These are phyloP conservation scores for Hyposoter didymator DNA, from an alignment of 2,888 invertebrate species.

Conservation along the genomic window DNA sequence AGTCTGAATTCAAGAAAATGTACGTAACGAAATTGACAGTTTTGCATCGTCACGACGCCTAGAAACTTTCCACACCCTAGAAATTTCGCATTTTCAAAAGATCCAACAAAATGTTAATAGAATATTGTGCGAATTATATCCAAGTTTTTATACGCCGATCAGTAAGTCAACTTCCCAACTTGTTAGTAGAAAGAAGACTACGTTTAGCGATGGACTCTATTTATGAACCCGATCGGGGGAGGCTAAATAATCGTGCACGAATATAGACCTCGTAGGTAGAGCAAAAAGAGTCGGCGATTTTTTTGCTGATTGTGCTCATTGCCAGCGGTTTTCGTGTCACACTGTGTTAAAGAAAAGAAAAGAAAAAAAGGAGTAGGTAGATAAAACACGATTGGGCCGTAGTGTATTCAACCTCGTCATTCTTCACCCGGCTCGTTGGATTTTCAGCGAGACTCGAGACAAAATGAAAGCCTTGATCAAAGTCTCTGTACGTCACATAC, in stretches of 20 bases:
- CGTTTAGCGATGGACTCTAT: background rate
- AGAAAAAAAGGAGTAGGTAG: conserved; percentile 47
- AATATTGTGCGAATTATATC: background rate
- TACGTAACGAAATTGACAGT: too few species aligned
- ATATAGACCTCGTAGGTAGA: conserved; percentile 11
- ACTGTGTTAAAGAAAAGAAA: conserved; percentile 8
- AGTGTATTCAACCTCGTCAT: conserved; percentile 28
- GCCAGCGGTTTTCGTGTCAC: conserved; percentile 57
- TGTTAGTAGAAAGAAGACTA: background rate
- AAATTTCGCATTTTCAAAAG: background rate
- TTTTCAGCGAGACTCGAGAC: conserved; percentile 40
- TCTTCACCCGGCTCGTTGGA: conserved; percentile 24
- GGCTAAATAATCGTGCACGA: background rate
- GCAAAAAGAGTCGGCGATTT: conserved; percentile 41
- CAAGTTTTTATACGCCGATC: background rate
- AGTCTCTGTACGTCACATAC: conserved; percentile 5
- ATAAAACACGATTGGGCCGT: conserved; percentile 63
- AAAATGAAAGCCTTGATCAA: conserved; percentile 35
- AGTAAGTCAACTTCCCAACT: background rate
- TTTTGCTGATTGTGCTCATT: conserved; percentile 39
- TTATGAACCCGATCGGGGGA: background rate
- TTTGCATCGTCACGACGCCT: too few species aligned
- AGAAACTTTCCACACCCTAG: background rate
- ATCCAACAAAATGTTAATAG: background rate
- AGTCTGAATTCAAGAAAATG: too few species aligned